Evolutionary conservation across 1,140 invertebrate species (phyloP).

Genomic region (Habropoda laboriosa): DNA sequence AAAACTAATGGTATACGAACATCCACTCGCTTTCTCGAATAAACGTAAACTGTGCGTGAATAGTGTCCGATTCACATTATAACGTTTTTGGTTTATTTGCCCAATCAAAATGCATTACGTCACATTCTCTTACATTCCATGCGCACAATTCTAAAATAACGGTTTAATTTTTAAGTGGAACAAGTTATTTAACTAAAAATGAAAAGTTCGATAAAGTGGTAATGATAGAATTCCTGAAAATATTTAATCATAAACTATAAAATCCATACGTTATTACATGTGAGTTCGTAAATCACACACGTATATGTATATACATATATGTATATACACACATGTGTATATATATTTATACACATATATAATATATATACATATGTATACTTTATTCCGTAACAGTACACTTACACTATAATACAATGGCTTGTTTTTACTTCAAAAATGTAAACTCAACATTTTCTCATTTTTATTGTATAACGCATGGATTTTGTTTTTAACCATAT

Average conservation of each 20-base stretch:
- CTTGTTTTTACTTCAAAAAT: neutral
- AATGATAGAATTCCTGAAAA: neutral
- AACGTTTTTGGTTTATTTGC: constrained; percentile 16
- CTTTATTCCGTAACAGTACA: too few species aligned
- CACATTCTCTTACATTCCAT: neutral
- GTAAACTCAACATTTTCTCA: neutral
- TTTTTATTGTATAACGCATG: too few species aligned
- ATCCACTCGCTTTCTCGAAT: constrained; percentile 3
- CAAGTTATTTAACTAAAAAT: neutral
- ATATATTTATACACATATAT: too few species aligned
- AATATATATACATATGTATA: too few species aligned
- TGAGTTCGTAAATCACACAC: too few species aligned
- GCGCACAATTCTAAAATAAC: constrained; percentile 16
- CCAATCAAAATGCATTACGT: constrained; percentile 40
- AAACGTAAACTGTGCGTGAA: constrained; percentile 43
- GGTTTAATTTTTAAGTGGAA: neutral
- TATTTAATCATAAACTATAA: neutral
- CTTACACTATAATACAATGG: neutral
- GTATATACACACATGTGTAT: too few species aligned
- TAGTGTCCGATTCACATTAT: constrained; percentile 33
- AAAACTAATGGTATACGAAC: neutral
- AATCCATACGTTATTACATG: too few species aligned
- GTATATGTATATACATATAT: too few species aligned
- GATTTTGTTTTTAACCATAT: too few species aligned
- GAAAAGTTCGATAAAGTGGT: neutral